These are phyloP conservation scores for Sinelater perroti DNA, from an alignment of 2,888 invertebrate genomes.

Conservation along the genomic window DNA sequence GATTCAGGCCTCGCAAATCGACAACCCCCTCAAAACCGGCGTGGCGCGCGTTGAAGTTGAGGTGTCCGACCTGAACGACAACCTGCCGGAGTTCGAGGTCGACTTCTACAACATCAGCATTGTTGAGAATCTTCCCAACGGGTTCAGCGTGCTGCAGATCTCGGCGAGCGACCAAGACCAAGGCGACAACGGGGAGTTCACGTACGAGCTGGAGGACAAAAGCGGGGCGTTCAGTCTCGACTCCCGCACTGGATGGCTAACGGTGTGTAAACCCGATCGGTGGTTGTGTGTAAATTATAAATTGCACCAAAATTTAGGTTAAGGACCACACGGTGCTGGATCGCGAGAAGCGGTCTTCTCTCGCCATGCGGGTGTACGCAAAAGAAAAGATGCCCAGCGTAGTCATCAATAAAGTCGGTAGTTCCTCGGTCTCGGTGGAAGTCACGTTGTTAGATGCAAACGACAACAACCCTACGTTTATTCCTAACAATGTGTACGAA, in stretches of 20 bases:
- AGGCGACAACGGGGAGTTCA: slow-evolving; percentile 86
- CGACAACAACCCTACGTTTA: slow-evolving; percentile 89
- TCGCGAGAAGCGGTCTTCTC: slow-evolving; percentile 76
- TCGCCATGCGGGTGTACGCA: slow-evolving; percentile 81
- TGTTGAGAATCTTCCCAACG: slow-evolving; percentile 89
- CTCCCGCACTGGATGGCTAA: slow-evolving; percentile 83
- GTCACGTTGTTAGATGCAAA: slow-evolving; percentile 88
- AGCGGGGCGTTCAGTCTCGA: slow-evolving; percentile 84
- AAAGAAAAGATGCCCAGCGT: slow-evolving; percentile 79
- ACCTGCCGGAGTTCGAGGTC: slow-evolving; percentile 86
- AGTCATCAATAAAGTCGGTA: slow-evolving; percentile 63
- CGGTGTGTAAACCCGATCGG: slow-evolving; percentile 65
- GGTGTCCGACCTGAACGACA: slow-evolving; percentile 82
- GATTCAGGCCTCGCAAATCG: slow-evolving; percentile 80
- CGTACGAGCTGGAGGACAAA: slow-evolving; percentile 77
- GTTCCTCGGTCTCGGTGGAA: slow-evolving; percentile 76
- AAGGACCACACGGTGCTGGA: slow-evolving; percentile 76
- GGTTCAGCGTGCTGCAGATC: slow-evolving; percentile 74
- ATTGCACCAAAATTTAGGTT: slow-evolving; percentile 50
- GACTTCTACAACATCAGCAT: slow-evolving; percentile 92
- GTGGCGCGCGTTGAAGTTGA: slow-evolving; percentile 78
- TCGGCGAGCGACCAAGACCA: slow-evolving; percentile 84
- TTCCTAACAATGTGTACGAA: slow-evolving; percentile 84
- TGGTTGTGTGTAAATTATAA: background rate
- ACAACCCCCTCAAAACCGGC: slow-evolving; percentile 79